A percentile compares a stretch with the other conserved stretches of the same genome.
phyloP scores from a whole-genome alignment of 2,797 vertebrate genomes.

The Paedocypris micromegethes region DNA sequence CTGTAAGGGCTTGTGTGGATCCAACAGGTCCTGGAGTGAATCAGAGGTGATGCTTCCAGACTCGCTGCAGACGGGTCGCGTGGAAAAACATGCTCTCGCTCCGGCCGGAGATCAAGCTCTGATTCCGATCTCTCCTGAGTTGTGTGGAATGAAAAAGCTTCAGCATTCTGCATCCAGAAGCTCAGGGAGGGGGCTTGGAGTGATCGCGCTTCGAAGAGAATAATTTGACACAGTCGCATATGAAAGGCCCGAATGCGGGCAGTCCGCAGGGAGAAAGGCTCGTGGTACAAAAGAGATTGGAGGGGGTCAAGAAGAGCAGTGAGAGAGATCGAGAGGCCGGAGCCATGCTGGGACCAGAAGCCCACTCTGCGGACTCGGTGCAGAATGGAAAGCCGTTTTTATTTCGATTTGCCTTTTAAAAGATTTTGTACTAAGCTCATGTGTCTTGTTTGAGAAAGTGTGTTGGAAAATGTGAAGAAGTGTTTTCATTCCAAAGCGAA shows the following conservation, averaged over 20 bases:
- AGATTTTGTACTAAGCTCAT: neutral
- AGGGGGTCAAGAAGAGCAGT: slow-evolving; percentile 50
- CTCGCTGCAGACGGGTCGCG: slow-evolving; percentile 1
- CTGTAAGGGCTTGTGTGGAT: neutral
- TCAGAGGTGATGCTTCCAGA: slow-evolving; percentile 15
- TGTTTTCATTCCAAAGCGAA: too few species aligned
- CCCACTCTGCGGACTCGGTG: slow-evolving; percentile 55
- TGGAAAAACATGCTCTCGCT: slow-evolving; percentile 3
- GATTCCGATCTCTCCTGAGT: neutral
- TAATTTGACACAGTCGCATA: slow-evolving; percentile 77
- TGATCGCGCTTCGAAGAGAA: slow-evolving; percentile 53
- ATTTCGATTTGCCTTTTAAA: slow-evolving; percentile 1
- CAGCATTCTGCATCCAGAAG: neutral
- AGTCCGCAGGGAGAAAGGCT: slow-evolving; percentile 65
- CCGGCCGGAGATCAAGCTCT: slow-evolving; percentile 3
- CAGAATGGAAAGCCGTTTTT: slow-evolving; percentile 5
- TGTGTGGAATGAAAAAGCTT: slow-evolving; percentile 21
- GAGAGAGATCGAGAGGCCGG: slow-evolving; percentile 47
- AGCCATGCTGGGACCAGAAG: slow-evolving; percentile 69
- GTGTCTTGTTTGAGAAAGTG: neutral
- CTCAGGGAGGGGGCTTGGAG: slow-evolving; percentile 52
- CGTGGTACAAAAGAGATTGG: slow-evolving; percentile 64
- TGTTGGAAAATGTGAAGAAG: too few species aligned
- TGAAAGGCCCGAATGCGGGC: slow-evolving; percentile 69
- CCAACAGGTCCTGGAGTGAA: slow-evolving; percentile 23